Percentiles rank a stretch among this genome's conserved stretches.
phyloP scores from a whole-genome alignment of 2,113 vertebrate species.

The Paramormyrops kingsleyae region DNA sequence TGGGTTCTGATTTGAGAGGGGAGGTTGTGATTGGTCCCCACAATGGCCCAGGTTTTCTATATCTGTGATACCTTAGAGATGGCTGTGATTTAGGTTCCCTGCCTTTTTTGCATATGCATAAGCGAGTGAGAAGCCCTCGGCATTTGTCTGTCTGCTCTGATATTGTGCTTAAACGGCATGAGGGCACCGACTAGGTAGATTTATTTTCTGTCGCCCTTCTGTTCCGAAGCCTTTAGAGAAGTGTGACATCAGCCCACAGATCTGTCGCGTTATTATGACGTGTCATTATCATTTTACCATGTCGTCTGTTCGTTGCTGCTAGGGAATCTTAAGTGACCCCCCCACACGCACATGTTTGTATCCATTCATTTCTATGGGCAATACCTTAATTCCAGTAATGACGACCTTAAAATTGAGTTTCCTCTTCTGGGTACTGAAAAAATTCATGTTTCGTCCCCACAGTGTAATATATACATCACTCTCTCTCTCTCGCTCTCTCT shows the following conservation, averaged over 20 bases:
- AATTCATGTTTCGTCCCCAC: no score
- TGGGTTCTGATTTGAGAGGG: neutral
- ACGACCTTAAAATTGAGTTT: neutral
- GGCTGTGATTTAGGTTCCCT: neutral
- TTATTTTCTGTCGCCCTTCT: slow-evolving; percentile 18
- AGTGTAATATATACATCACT: no score
- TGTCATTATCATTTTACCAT: neutral
- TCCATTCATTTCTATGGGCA: neutral
- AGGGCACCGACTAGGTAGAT: neutral
- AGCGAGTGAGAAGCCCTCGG: neutral
- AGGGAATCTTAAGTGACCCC: neutral
- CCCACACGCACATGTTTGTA: neutral
- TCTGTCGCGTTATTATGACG: neutral
- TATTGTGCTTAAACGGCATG: neutral
- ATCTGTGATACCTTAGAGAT: neutral
- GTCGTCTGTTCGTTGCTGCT: neutral
- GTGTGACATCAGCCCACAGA: neutral
- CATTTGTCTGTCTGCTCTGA: neutral
- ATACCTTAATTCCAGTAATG: neutral
- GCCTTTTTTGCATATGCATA: neutral
- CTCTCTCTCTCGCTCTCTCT: neutral
- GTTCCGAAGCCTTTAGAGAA: neutral
- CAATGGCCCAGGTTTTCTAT: neutral
- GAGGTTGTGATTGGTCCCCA: neutral
- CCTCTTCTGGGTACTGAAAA: no score